Evolutionary conservation across 2,888 invertebrate genomes (phyloP).

Genomic region (Chaetogeoica ovagalla): DNA sequence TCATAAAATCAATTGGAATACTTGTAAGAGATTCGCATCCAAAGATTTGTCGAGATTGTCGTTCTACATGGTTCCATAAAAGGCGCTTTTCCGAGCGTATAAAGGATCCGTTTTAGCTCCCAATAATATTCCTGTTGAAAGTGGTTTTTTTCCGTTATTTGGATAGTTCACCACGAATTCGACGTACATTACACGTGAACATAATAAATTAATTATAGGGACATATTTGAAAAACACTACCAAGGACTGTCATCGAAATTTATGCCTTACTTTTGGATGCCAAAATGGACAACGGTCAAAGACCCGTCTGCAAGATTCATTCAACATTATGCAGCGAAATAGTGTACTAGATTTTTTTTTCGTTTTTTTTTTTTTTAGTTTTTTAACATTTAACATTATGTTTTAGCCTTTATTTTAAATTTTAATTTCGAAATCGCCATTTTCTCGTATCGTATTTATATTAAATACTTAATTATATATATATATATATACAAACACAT

Average conservation of each 20-base stretch:
- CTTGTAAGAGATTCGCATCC: too few species aligned
- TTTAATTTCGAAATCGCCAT: constrained; percentile 2
- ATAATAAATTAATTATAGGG: constrained; percentile 59
- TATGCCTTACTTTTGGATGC: constrained; percentile 79
- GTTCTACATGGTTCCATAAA: too few species aligned
- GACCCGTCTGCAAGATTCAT: constrained; percentile 79
- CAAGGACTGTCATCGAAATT: constrained; percentile 66
- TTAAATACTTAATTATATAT: neutral
- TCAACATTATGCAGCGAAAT: constrained; percentile 68
- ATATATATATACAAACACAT: too few species aligned
- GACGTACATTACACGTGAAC: constrained; percentile 46
- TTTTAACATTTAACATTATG: constrained; percentile 3
- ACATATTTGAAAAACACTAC: constrained; percentile 70
- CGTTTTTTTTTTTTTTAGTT: neutral
- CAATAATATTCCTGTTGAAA: too few species aligned
- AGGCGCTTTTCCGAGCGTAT: too few species aligned
- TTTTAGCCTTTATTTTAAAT: neutral
- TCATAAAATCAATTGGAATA: too few species aligned
- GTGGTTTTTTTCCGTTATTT: neutral
- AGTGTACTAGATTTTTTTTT: constrained; percentile 2
- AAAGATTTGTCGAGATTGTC: too few species aligned
- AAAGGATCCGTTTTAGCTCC: too few species aligned
- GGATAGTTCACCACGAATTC: neutral
- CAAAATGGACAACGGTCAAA: constrained; percentile 71
- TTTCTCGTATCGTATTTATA: constrained; percentile 1